A percentile compares a stretch with the other conserved stretches of the same genome.
These are phyloP conservation scores for Hirudo medicinalis DNA, from an alignment of 1,140 invertebrate species.

Conservation along the genomic window DNA sequence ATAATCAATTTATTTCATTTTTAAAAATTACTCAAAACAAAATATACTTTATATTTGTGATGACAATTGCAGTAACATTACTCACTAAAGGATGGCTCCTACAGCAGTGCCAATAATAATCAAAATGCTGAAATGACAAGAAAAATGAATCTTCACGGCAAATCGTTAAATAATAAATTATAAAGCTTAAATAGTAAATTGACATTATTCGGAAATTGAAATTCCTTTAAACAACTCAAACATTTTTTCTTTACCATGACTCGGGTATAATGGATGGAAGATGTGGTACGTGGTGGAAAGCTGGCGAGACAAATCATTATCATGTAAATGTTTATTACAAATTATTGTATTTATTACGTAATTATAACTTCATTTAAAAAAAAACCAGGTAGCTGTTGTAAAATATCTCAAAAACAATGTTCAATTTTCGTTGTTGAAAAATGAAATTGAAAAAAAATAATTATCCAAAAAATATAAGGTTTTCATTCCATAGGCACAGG, in stretches of 20 bases:
- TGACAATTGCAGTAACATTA: background rate
- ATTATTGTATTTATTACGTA: no score
- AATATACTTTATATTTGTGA: background rate
- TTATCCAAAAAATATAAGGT: no score
- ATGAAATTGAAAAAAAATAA: no score
- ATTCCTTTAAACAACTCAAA: background rate
- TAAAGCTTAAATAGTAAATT: no score
- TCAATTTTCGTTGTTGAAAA: no score
- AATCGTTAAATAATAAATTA: no score
- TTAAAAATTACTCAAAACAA: background rate
- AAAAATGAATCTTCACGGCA: background rate
- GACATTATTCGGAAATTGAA: no score
- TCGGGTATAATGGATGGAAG: constrained; percentile 5
- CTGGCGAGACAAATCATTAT: background rate
- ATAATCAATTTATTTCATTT: background rate
- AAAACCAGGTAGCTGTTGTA: no score
- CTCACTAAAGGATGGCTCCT: constrained; percentile 6
- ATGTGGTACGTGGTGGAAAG: constrained; percentile 1
- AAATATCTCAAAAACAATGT: no score
- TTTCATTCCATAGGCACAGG: no score
- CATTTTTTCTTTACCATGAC: background rate
- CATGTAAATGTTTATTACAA: no score
- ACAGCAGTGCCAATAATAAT: constrained; percentile 9
- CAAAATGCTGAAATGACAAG: constrained; percentile 6
- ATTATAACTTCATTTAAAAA: no score